Conservation (phyloP, 1,140 invertebrate species). For the Temnothorax longispinosus region DNA sequence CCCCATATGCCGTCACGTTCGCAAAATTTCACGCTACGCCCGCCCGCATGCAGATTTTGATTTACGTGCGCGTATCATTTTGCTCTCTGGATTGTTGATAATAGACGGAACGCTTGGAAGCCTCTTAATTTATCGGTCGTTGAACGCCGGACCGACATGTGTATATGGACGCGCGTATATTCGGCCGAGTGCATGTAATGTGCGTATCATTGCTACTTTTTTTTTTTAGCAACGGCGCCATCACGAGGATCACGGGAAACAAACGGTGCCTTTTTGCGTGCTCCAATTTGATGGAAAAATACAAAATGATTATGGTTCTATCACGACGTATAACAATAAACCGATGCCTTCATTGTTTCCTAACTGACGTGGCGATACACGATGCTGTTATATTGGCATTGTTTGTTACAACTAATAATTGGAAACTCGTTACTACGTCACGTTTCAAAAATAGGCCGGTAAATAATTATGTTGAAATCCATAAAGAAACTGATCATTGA, state of each 20-base stretch:
- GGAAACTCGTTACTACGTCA: neutral
- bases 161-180: neutral
- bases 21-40: constrained; percentile 53
- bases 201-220: constrained; percentile 1
- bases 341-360: neutral
- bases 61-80: constrained; percentile 56
- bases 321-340: neutral
- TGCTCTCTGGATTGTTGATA: constrained; percentile 57
- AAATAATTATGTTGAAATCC: neutral
- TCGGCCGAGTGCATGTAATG: neutral
- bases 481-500: neutral
- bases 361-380: neutral
- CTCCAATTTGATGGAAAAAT: neutral
- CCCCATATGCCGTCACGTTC: constrained; percentile 50
- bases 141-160: constrained; percentile 32
- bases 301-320: constrained; percentile 12
- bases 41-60: constrained; percentile 57
- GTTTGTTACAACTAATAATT: neutral
- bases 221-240: constrained; percentile 10
- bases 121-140: constrained; percentile 58
- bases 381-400: neutral
- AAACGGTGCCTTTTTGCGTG: neutral
- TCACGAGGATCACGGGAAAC: neutral
- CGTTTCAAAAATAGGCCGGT: neutral
- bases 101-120: constrained; percentile 50